Conservation (phyloP, 2,113 vertebrate species). For the Laticauda laticaudata region DNA sequence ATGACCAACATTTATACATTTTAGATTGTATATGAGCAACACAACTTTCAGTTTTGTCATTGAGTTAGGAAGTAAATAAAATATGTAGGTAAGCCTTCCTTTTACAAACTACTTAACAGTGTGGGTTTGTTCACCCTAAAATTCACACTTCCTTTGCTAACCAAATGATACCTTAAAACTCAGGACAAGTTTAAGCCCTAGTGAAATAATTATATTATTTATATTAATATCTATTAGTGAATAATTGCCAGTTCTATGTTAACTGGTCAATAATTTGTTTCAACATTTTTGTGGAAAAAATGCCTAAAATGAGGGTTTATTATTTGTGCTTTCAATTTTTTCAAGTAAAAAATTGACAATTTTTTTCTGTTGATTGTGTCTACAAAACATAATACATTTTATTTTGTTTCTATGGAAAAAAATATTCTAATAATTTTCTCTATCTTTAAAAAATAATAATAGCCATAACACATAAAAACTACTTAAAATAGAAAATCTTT, state of each 20-base stretch:
- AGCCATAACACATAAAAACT: not conserved
- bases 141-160: not conserved
- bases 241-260: not conserved
- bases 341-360: not conserved
- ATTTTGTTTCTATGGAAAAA: not conserved
- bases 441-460: not conserved
- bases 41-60: not conserved
- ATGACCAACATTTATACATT: not conserved
- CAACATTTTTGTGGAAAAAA: not conserved
- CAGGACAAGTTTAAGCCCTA: not conserved
- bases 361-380: not conserved
- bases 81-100: not conserved
- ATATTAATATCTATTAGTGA: not conserved
- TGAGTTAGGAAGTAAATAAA: not conserved
- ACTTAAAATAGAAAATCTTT: not conserved
- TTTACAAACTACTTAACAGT: not conserved
- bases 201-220: not conserved
- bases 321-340: not conserved
- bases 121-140: not conserved
- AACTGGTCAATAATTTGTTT: not conserved
- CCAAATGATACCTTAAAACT: not conserved
- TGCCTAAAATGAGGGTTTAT: not conserved
- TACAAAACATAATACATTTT: not conserved
- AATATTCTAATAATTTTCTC: too few relatives aligned
- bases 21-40: not conserved